Base-by-base conservation (phyloP, 2,888 invertebrate species). In the Meta bourneti region DNA sequence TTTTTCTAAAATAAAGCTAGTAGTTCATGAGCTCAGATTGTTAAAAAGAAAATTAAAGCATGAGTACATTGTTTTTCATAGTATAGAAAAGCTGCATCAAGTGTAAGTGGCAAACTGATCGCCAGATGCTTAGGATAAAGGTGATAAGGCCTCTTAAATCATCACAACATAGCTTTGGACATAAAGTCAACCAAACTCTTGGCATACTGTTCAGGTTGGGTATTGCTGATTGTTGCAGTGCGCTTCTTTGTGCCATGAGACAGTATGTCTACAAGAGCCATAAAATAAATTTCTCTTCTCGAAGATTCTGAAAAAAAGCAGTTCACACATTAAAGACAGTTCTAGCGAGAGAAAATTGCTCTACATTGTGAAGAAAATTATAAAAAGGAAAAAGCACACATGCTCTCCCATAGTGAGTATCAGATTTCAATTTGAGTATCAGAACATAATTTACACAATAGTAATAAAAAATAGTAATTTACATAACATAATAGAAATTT, bases 231-330 rank as follows among this genome's bases (percentile, higher is more conserved):
- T 95, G 99, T 99, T 16, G 99, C 99, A 93, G 99, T 99, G 96
- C 99, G 97, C 95, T 99, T 99, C 95, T 98, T 99, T 90, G 99
- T 98, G 74, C 99, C 99, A 95, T 99, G 99, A 92, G 99, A 99
- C 93, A 99, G 96, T 61, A 99, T 99, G 95, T 99, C 99, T 94
- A 99, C 99, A 94, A 99, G 96, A 93, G 99, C 99, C 95, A 99
- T 97, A 95, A 99, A 99, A 95, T 99, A 99, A 93, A 99, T 98
- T 93, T 95, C 95, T 94, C 97, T 97, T 94, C 97, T 97, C 72
- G 97, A 97, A 94, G 97, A 96, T 94, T 96, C 97, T 96, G 95
- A 51, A 9, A 61, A 34, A 61, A 16, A 61, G 0, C 1, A 9
- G 7, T 5, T 61, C 34, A 34, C 34, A 34, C 34, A 34, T 34